phyloP scores from a whole-genome alignment of 2,888 invertebrate genomes.

The Cylloceria caligata region DNA sequence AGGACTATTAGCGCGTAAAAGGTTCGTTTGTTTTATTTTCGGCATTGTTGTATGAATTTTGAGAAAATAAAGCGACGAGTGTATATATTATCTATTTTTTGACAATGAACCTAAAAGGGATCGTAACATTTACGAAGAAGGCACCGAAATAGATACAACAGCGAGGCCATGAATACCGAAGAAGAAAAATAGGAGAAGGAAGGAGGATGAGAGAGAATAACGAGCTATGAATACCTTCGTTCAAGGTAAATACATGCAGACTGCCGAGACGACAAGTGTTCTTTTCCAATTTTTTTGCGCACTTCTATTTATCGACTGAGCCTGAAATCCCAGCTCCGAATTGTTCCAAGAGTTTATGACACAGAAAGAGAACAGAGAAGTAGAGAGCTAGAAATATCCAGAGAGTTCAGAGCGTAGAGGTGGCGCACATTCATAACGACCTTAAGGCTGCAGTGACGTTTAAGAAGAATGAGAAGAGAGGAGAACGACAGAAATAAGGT shows the following conservation, averaged over 20 bases:
- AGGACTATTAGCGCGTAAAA: background rate
- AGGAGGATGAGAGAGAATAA: background rate
- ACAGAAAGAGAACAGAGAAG: background rate
- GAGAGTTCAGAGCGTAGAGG: background rate
- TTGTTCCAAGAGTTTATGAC: background rate
- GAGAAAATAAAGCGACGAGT: background rate
- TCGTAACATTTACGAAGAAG: background rate
- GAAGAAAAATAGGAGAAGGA: background rate
- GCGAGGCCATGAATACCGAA: background rate
- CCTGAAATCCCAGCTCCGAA: background rate
- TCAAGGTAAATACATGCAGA: conserved; percentile 35
- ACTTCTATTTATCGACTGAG: conserved; percentile 1
- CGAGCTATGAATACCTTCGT: conserved; percentile 9
- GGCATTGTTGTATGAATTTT: background rate
- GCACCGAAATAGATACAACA: background rate
- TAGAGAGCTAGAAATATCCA: background rate
- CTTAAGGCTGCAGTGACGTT: background rate
- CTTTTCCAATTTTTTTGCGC: conserved; percentile 4
- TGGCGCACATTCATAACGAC: background rate
- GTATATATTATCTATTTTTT: background rate
- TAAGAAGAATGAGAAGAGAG: background rate
- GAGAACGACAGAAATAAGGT: background rate
- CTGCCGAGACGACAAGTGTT: conserved; percentile 8
- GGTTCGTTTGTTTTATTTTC: background rate
- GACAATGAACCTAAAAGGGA: background rate